Evolutionary conservation across 2,888 invertebrate species (phyloP).

Genomic region (Choreutis nemorana): DNA sequence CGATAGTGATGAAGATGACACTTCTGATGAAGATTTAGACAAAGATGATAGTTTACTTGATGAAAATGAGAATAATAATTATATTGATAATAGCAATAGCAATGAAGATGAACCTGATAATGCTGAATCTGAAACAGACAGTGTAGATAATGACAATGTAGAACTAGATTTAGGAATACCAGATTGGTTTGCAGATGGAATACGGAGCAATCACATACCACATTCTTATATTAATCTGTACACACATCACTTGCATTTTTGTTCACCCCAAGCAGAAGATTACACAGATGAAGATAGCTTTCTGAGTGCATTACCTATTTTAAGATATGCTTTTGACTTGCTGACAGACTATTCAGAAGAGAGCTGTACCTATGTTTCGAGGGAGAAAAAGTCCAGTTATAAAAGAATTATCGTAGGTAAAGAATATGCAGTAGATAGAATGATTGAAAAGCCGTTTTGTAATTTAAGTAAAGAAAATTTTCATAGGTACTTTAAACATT

Average conservation of each 20-base stretch:
- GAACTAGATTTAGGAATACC: slow-evolving; percentile 42
- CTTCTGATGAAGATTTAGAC: slow-evolving; percentile 17
- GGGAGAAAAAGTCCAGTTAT: slow-evolving; percentile 34
- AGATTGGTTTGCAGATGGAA: slow-evolving; percentile 71
- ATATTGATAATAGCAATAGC: neutral
- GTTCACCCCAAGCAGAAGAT: slow-evolving; percentile 77
- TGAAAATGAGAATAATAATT: slow-evolving; percentile 14
- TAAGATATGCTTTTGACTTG: slow-evolving; percentile 66
- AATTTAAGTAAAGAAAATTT: slow-evolving; percentile 30
- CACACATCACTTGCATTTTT: slow-evolving; percentile 70
- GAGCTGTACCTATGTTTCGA: slow-evolving; percentile 37
- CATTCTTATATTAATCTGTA: slow-evolving; percentile 74
- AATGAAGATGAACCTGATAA: slow-evolving; percentile 2
- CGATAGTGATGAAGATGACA: slow-evolving; percentile 17
- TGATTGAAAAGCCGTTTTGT: slow-evolving; percentile 22
- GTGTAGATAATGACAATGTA: slow-evolving; percentile 9
- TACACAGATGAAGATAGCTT: slow-evolving; percentile 67
- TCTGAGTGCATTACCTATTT: slow-evolving; percentile 66
- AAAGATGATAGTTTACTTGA: slow-evolving; percentile 11
- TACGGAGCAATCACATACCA: slow-evolving; percentile 69
- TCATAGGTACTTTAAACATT: slow-evolving; percentile 44
- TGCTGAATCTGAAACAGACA: slow-evolving; percentile 1
- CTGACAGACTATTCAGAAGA: slow-evolving; percentile 42
- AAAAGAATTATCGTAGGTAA: slow-evolving; percentile 28
- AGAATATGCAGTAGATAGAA: slow-evolving; percentile 25